Evolutionary conservation across 2,888 invertebrate genomes (phyloP).

Genomic region (Agapostemon virescens): DNA sequence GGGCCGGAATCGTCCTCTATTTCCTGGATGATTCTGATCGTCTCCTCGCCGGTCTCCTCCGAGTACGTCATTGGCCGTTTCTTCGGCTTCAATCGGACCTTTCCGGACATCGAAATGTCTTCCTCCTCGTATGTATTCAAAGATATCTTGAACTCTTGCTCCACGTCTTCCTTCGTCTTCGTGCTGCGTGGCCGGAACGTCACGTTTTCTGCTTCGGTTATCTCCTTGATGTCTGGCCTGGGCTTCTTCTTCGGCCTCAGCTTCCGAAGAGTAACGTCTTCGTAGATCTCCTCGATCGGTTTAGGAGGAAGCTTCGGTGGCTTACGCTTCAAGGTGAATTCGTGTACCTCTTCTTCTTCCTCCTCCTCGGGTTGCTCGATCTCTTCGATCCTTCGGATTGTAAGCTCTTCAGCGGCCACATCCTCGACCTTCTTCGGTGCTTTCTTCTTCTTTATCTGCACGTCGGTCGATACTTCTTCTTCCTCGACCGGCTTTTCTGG

Average conservation of each 20-base stretch:
- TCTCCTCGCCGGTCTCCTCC: constrained; percentile 90
- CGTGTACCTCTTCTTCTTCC: constrained; percentile 78
- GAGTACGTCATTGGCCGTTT: constrained; percentile 87
- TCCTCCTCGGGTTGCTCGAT: constrained; percentile 64
- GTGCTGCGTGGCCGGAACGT: constrained; percentile 89
- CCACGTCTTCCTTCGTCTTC: constrained; percentile 92
- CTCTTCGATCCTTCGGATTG: constrained; percentile 69
- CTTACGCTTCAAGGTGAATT: constrained; percentile 82
- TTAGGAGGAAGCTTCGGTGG: constrained; percentile 80
- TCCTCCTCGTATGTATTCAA: constrained; percentile 93
- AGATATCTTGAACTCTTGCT: constrained; percentile 94
- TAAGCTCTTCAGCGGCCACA: constrained; percentile 71
- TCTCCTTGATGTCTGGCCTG: constrained; percentile 86
- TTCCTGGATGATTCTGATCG: constrained; percentile 86
- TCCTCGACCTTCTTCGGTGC: constrained; percentile 79
- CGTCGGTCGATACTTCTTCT: constrained; percentile 70
- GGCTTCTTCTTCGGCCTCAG: constrained; percentile 86
- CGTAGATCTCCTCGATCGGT: constrained; percentile 83
- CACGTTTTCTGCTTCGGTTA: constrained; percentile 88
- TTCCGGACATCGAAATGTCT: constrained; percentile 92
- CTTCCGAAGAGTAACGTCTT: constrained; percentile 88
- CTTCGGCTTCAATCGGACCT: constrained; percentile 88
- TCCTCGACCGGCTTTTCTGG: constrained; percentile 69
- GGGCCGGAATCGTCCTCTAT: constrained; percentile 84
- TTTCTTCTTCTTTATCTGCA: constrained; percentile 68